Conservation (phyloP, 2,113 vertebrate genomes). For the Panthera tigris region DNA sequence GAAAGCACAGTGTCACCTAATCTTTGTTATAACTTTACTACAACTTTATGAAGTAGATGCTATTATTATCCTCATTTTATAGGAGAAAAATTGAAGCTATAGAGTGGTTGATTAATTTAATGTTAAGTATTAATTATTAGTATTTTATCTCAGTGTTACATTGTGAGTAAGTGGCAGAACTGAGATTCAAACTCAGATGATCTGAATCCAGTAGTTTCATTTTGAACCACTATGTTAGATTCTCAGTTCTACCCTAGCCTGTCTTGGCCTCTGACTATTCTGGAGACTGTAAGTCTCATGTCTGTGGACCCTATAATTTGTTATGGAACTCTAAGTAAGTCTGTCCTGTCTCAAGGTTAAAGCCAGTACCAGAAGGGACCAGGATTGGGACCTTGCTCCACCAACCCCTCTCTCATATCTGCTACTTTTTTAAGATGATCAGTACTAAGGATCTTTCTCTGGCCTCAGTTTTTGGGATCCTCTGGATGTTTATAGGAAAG, state of each 20-base stretch:
- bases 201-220: not conserved
- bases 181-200: not conserved
- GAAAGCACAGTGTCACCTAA: not conserved
- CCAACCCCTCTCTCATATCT: conserved; percentile 25
- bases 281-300: not conserved
- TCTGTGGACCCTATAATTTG: not conserved
- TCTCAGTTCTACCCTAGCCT: not conserved
- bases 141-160: not conserved
- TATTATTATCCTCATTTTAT: not conserved
- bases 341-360: not conserved
- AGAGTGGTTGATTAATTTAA: not conserved
- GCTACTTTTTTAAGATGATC: conserved; percentile 59
- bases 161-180: not conserved
- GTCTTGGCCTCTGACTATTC: conserved; percentile 23
- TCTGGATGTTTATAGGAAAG: conserved; percentile 69
- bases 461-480: conserved; percentile 48
- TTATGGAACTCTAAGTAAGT: not conserved
- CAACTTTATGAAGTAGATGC: not conserved
- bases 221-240: conserved; percentile 30
- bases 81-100: conserved; percentile 8
- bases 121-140: not conserved
- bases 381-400: not conserved
- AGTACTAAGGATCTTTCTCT: conserved; percentile 53
- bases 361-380: not conserved
- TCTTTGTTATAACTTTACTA: not conserved